Evolutionary conservation across 2,888 invertebrate species (phyloP), one percentile per base, ranked within the genome.

Genomic region (Epinotia brunnichana): DNA sequence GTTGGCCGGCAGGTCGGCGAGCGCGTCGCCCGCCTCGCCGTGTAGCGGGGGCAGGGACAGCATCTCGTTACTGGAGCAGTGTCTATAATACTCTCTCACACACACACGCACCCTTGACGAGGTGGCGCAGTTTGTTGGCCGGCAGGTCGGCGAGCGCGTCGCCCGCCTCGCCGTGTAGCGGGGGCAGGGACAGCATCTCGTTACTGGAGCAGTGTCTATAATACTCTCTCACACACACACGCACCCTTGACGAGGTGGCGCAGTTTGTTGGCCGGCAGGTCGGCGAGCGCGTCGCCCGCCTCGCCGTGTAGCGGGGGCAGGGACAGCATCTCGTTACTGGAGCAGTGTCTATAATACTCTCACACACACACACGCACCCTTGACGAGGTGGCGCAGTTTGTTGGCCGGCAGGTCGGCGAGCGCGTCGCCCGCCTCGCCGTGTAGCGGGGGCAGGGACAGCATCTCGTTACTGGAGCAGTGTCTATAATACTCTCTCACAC

Each of bases 391-490:
- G 77, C 97, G 95, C 71, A 98, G 91, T 79, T 96, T 97, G 79
- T 93, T 90, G 80, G 96, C 96, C 41, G 97, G 97, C 80, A 97
- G 90, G 81, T 97, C 97, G 2, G 97, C 96, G 69, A 97, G 96
- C 39, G 96, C 96, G 89, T 97, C 97, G 77, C 96, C 94, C 57
- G 97, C 97, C 89, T 97, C 97, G 77, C 94, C 95, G 75, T 95
- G 94, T 77, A 96, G 94, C 77, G 97, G 97, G 81, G 97, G 93
- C 78, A 97, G 94, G 83, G 97, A 97, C 59, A 97, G 96, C 91
- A 97, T 97, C 87, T 97, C 97, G 84, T 97, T 97, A 79, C 97
- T 96, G 78, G 97, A 97, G 90, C 97, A 97, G 61, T 97, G 96
- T 35, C 35, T 35, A 35, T 35, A 35, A 35, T 35, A 96, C 19